phyloP scores from a whole-genome alignment of 2,113 vertebrate species.

The Leucoraja erinaceus region DNA sequence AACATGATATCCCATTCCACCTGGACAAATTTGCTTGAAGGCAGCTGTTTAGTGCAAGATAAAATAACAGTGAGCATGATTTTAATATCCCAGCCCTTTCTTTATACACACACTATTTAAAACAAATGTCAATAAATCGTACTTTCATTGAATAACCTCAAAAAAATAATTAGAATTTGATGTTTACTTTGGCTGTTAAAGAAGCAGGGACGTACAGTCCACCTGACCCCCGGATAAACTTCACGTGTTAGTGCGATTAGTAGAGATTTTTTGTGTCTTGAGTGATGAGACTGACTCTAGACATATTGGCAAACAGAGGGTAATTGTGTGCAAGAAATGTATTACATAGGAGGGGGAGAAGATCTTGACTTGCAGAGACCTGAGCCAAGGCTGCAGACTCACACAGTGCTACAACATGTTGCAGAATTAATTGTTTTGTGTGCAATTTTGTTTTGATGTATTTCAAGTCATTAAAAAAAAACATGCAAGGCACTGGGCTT shows the following conservation, averaged over 20 bases:
- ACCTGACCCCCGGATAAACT: not conserved
- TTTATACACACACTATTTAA: constrained; percentile 8
- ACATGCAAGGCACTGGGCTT: not conserved
- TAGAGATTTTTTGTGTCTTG: not conserved
- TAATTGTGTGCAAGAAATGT: not conserved
- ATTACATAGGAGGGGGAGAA: not conserved
- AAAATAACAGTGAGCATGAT: constrained; percentile 35
- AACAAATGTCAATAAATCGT: not conserved
- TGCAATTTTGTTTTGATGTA: not conserved
- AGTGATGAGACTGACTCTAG: not conserved
- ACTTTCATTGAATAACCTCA: not conserved
- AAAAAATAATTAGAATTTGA: not conserved
- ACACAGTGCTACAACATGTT: not conserved
- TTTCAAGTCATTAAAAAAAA: not conserved
- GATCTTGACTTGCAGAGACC: not conserved
- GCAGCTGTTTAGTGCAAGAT: constrained; percentile 64
- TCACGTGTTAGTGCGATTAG: not conserved
- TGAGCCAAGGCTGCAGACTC: not conserved
- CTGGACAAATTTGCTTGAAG: constrained; percentile 98
- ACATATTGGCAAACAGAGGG: not conserved
- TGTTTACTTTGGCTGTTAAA: not conserved
- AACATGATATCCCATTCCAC: constrained; percentile 98
- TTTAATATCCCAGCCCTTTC: constrained; percentile 27
- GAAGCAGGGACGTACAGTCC: not conserved
- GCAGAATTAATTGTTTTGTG: not conserved